Evolutionary conservation across 2,113 vertebrate species (phyloP).

Genomic region (Eurystomus gularis): DNA sequence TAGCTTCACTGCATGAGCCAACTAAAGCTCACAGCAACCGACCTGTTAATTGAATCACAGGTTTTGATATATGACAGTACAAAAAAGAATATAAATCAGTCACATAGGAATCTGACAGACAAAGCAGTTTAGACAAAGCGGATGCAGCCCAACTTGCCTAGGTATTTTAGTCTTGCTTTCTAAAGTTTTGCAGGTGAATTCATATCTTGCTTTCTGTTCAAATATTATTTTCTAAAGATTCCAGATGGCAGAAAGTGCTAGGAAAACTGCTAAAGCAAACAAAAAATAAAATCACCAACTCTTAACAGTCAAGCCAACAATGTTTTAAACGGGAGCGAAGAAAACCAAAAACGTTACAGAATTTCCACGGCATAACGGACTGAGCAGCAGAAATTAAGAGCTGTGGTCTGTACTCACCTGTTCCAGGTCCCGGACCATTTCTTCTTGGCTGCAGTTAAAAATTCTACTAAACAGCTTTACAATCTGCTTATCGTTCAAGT

Average conservation of each 20-base stretch:
- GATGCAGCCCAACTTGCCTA: background rate
- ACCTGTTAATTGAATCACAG: background rate
- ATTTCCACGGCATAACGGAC: background rate
- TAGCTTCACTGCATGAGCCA: background rate
- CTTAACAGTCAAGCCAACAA: background rate
- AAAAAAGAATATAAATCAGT: background rate
- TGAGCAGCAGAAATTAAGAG: background rate
- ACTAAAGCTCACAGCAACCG: background rate
- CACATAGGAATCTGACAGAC: background rate
- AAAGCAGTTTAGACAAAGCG: background rate
- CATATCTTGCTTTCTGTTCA: background rate
- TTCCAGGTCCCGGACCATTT: slow-evolving; percentile 93
- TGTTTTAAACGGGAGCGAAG: background rate
- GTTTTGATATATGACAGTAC: background rate
- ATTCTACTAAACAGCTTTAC: slow-evolving; percentile 96
- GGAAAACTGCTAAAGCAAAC: background rate
- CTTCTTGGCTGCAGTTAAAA: slow-evolving; percentile 90
- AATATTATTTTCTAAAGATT: background rate
- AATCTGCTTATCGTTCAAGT: slow-evolving; percentile 98
- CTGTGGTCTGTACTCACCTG: slow-evolving; percentile 80
- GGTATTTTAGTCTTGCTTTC: background rate
- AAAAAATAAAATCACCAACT: background rate
- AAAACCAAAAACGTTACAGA: background rate
- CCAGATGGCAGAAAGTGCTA: background rate
- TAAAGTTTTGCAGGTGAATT: background rate